Percentiles rank a stretch among this genome's conserved stretches.
phyloP scores from a whole-genome alignment of 2,113 vertebrate species.

The Puntigrus tetrazona region DNA sequence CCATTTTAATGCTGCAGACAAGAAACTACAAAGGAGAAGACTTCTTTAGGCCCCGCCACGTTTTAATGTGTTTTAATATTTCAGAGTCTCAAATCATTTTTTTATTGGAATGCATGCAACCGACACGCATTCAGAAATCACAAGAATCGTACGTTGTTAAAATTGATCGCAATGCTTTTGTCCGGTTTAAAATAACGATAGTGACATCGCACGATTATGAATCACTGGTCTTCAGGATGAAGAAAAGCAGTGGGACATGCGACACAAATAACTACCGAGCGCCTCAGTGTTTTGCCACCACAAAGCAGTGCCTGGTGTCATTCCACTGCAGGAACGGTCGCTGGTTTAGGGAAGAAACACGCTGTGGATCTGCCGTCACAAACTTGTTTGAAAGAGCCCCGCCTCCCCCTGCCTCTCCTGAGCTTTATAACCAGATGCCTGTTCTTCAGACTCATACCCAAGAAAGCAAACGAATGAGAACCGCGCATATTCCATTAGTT shows the following conservation, averaged over 20 bases:
- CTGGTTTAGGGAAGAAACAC: conserved; percentile 43
- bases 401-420: conserved; percentile 65
- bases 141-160: too few relatives aligned
- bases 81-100: too few relatives aligned
- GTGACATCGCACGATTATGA: too few relatives aligned
- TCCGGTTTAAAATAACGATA: too few relatives aligned
- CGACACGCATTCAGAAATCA: too few relatives aligned
- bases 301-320: conserved; percentile 18
- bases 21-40: background rate
- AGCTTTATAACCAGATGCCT: conserved; percentile 75
- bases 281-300: background rate
- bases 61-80: too few relatives aligned
- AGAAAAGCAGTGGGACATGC: too few relatives aligned
- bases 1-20: background rate
- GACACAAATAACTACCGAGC: too few relatives aligned
- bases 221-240: too few relatives aligned
- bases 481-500: conserved; percentile 68
- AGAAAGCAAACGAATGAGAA: conserved; percentile 51
- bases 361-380: conserved; percentile 58
- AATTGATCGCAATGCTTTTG: too few relatives aligned
- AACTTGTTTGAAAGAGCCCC: conserved; percentile 72
- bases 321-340: conserved; percentile 23
- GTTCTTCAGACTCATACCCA: conserved; percentile 66
- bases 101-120: too few relatives aligned
- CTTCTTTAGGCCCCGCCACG: background rate